These are phyloP conservation scores for Epinephelus malabaricus DNA, from an alignment of 2,797 vertebrate genomes.

Conservation along the genomic window DNA sequence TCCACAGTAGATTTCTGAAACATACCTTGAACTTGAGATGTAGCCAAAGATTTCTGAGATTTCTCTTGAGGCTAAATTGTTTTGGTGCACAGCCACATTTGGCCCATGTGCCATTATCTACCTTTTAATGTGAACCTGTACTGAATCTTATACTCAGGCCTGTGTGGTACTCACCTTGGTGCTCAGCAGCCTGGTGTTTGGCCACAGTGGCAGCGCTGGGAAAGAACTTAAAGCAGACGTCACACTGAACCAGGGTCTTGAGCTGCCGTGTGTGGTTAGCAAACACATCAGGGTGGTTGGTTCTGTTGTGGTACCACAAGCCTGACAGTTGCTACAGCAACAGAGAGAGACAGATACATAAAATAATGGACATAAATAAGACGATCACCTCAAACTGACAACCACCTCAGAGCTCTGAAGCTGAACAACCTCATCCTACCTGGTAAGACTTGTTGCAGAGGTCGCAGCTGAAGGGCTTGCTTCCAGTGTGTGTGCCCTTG, in stretches of 20 bases:
- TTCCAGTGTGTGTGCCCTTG: slow-evolving; percentile 84
- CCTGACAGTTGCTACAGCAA: slow-evolving; percentile 91
- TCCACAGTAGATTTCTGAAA: not conserved
- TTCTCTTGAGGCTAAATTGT: not conserved
- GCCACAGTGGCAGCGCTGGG: slow-evolving; percentile 84
- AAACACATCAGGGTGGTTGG: slow-evolving; percentile 90
- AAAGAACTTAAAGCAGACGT: slow-evolving; percentile 90
- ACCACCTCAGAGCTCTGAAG: not conserved
- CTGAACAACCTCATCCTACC: slow-evolving; percentile 71
- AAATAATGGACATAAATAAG: not conserved
- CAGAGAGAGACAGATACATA: not conserved
- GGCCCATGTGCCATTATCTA: not conserved
- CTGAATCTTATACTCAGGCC: too few relatives aligned
- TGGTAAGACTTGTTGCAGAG: slow-evolving; percentile 94
- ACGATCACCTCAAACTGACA: not conserved
- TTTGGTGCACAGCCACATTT: not conserved
- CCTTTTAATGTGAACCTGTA: not conserved
- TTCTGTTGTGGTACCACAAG: slow-evolving; percentile 95
- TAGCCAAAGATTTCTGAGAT: not conserved
- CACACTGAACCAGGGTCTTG: slow-evolving; percentile 88
- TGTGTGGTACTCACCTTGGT: slow-evolving; percentile 82
- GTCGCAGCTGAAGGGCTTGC: slow-evolving; percentile 92
- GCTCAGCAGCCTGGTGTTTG: slow-evolving; percentile 87
- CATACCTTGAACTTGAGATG: not conserved
- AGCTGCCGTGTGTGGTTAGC: slow-evolving; percentile 88